Evolutionary conservation across 2,797 vertebrate genomes (phyloP).

Genomic region (Sebastes minor): DNA sequence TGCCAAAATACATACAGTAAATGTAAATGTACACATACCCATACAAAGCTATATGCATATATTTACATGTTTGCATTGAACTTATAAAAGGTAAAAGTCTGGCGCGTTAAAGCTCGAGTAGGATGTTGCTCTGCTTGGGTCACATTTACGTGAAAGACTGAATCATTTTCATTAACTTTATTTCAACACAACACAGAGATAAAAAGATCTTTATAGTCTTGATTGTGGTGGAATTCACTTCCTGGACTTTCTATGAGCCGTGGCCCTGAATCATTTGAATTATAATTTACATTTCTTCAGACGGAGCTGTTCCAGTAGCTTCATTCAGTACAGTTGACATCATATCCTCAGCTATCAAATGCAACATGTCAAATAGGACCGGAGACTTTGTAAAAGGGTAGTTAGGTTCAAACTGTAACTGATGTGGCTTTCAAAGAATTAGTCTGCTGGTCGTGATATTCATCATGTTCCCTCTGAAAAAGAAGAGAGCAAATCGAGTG

Average conservation of each 20-base stretch:
- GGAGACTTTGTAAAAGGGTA: constrained; percentile 1
- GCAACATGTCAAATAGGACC: neutral
- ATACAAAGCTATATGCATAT: neutral
- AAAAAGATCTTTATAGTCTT: neutral
- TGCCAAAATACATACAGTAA: neutral
- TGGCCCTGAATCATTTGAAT: neutral
- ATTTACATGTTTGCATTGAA: neutral
- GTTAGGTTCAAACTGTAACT: neutral
- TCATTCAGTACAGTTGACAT: neutral
- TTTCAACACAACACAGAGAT: neutral
- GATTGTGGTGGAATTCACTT: neutral
- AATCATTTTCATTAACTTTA: neutral
- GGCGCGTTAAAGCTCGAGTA: neutral
- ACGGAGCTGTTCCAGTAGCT: neutral
- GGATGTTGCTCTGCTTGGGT: neutral
- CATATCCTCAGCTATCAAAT: neutral
- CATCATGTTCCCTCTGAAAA: neutral
- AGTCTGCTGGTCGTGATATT: neutral
- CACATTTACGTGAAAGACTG: neutral
- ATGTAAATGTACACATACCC: neutral
- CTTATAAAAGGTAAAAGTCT: constrained; percentile 8
- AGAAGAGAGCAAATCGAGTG: neutral
- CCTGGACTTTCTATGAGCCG: neutral
- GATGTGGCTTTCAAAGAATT: constrained; percentile 17
- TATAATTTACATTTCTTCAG: neutral